Evolutionary conservation across 64 coral and sea anemone genomes (phyloP).

Genomic region (Dendronephthya gigantea): DNA sequence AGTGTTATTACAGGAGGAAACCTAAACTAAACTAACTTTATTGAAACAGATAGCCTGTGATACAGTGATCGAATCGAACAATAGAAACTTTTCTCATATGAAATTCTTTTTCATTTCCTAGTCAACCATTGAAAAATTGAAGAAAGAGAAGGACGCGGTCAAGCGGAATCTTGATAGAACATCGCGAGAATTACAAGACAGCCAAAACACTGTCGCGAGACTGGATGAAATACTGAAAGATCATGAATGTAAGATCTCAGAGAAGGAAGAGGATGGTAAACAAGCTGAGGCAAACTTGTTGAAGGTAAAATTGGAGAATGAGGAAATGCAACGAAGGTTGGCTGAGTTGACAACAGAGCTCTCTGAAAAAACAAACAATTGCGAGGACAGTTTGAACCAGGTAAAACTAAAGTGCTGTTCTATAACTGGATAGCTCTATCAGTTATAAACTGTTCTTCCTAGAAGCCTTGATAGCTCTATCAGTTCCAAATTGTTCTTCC

Average conservation of each 20-base stretch:
- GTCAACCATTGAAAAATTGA: not conserved
- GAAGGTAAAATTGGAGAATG: not conserved
- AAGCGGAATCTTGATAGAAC: not conserved
- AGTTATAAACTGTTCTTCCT: too few relatives aligned
- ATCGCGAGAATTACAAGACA: not conserved
- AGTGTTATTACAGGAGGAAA: too few relatives aligned
- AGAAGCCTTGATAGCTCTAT: too few relatives aligned
- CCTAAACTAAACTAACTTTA: too few relatives aligned
- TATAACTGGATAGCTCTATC: too few relatives aligned
- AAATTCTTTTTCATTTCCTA: too few relatives aligned
- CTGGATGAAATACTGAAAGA: not conserved
- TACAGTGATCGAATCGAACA: too few relatives aligned
- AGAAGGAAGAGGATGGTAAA: not conserved
- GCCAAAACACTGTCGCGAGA: not conserved
- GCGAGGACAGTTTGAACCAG: not conserved
- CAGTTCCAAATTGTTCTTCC: too few relatives aligned
- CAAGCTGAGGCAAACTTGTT: not conserved
- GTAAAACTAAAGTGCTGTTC: not conserved
- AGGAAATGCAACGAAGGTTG: not conserved
- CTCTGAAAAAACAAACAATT: not conserved
- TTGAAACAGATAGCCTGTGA: too few relatives aligned
- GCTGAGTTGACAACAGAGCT: not conserved
- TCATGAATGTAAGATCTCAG: not conserved
- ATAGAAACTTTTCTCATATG: too few relatives aligned
- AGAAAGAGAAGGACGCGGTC: not conserved